Evolutionary conservation across 37 sponge, comb jelly and placozoan genomes (phyloP).

Genomic region (Amphimedon queenslandica): DNA sequence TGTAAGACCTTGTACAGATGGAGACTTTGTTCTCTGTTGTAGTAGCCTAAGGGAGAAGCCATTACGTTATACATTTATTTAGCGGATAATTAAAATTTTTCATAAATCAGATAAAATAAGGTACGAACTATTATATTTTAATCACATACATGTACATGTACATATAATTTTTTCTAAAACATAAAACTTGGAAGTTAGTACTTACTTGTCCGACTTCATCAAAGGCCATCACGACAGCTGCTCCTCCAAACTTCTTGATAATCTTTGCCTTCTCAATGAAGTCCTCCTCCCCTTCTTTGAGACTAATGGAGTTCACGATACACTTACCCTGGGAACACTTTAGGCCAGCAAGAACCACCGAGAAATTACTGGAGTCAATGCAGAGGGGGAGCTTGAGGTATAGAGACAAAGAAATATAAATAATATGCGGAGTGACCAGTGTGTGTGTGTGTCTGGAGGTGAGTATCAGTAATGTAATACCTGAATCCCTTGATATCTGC

Average conservation of each 20-base stretch:
- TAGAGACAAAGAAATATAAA: constrained; percentile 8
- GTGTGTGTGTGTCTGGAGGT: no score
- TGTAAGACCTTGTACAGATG: constrained; percentile 88
- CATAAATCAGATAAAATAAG: no score
- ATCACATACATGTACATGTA: no score
- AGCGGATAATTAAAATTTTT: no score
- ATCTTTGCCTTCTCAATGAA: constrained; percentile 81
- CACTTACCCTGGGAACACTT: constrained; percentile 97
- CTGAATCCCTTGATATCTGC: no score
- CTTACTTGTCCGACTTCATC: constrained; percentile 94
- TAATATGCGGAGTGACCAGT: no score
- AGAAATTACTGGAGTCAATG: constrained; percentile 96
- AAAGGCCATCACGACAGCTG: constrained; percentile 98
- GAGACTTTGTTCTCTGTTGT: constrained; percentile 64
- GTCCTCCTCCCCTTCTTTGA: constrained; percentile 97
- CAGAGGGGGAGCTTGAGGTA: constrained; percentile 90
- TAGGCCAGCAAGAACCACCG: constrained; percentile 90
- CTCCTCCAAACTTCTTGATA: constrained; percentile 89
- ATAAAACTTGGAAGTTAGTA: no score
- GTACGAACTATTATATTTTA: no score
- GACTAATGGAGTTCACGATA: constrained; percentile 96
- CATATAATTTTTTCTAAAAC: no score
- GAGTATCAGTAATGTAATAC: no score
- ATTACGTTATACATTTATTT: no score
- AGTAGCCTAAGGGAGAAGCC: constrained; percentile 65